Evolutionary conservation across 35 echinoderm and acorn worm genomes (phyloP).

Genomic region (Heliocidaris tuberculata): DNA sequence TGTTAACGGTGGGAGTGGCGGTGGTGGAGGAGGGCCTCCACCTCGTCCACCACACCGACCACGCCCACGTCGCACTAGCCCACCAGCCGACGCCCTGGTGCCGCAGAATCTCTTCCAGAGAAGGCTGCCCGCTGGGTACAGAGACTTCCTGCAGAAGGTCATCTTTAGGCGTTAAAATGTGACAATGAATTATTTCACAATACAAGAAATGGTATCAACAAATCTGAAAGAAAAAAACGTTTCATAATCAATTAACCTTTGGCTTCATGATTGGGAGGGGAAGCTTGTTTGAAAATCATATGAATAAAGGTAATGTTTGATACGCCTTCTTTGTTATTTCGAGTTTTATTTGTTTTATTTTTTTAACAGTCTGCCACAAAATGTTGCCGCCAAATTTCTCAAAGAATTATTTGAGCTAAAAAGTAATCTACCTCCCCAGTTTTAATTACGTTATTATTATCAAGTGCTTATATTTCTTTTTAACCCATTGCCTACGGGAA

Average conservation of each 20-base stretch:
- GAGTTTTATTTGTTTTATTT: no score
- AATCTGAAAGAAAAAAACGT: neutral
- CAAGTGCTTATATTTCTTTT: no score
- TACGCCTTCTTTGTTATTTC: no score
- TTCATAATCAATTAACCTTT: neutral
- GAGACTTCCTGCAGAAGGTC: constrained; percentile 34
- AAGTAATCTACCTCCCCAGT: no score
- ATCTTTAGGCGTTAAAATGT: constrained; percentile 23
- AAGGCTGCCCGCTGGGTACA: constrained; percentile 40
- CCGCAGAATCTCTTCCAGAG: constrained; percentile 51
- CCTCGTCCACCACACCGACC: neutral
- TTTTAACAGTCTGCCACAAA: no score
- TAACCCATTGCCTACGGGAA: no score
- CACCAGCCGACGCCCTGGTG: neutral
- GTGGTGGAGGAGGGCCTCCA: neutral
- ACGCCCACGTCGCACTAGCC: neutral
- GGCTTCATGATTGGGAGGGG: neutral
- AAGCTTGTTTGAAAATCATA: no score
- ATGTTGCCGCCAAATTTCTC: no score
- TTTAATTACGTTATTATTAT: no score
- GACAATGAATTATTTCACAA: neutral
- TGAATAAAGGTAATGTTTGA: no score
- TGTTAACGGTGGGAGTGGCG: neutral
- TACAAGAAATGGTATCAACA: neutral
- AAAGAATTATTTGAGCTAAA: no score